Base-by-base conservation (phyloP, 2,113 vertebrate species). In the Deroptyus accipitrinus region DNA sequence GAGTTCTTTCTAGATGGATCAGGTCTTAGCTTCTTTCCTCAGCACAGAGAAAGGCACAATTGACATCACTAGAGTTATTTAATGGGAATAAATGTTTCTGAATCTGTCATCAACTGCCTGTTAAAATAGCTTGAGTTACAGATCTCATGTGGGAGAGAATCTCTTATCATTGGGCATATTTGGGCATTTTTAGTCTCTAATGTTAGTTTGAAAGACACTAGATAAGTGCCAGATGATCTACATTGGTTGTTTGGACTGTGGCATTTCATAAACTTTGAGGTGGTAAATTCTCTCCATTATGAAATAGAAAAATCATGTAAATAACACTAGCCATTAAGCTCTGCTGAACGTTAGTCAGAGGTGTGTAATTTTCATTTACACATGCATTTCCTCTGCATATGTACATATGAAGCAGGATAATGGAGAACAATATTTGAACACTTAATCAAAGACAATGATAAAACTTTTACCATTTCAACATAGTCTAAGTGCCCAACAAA, bases 331-430 rank as follows among this genome's bases (percentile, higher is more conserved):
- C 13, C 20, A 15, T 79, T 79, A 79, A 64, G 17, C 8, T 79
- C n/a, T 61, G 16, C 30, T 73, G 42, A 88, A 68, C 0, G 0
- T 59, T 27, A 46, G 31, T 81, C 51, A 87, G 42, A 83, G 20
- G 5, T n/a, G 19, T 61, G 30, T 17, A 51, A 39, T 91, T 85
- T 66, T 76, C 57, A 85, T 8, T 72, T 74, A 27, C 30, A 48
- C 0, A 0, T 49, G 6, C 13, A 24, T 73, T 90, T 59, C 48
- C 33, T 61, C 52, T 74, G 4, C 4, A 7, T 11, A 7, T 27
- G 15, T 10, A 13, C 2, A 2, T 13, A 51, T 1, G 54, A 23
- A 35, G 35, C 42, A 52, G 35, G 27, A 25, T 23, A 33, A 68
- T 4, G 19, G 23, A 86, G 55, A 94, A 24, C 11, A 3, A 7